A percentile compares a stretch with the other conserved stretches of the same genome.
These are phyloP conservation scores for Pollenia amentaria DNA, from an alignment of 2,888 invertebrate species.

Conservation along the genomic window DNA sequence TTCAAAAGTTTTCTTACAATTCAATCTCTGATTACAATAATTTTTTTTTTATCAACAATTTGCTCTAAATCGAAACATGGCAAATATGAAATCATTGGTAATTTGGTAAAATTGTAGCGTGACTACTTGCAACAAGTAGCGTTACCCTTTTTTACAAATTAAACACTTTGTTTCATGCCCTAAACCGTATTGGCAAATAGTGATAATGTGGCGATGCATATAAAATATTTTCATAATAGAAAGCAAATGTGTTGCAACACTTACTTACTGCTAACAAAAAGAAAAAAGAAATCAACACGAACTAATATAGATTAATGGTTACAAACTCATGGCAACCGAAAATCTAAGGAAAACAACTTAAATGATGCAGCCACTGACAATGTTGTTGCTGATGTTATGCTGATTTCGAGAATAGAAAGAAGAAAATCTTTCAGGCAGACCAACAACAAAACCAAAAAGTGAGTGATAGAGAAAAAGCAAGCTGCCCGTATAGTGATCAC, in stretches of 20 bases:
- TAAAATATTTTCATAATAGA: constrained; percentile 52
- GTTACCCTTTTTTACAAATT: constrained; percentile 50
- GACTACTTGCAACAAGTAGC: constrained; percentile 71
- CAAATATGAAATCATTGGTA: constrained; percentile 43
- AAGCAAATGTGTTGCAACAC: constrained; percentile 46
- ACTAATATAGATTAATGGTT: constrained; percentile 38
- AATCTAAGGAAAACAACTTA: constrained; percentile 14
- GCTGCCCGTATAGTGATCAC: constrained; percentile 50
- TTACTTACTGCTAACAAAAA: not conserved
- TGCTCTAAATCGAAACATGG: constrained; percentile 30
- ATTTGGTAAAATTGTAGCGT: constrained; percentile 64
- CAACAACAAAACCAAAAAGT: constrained; percentile 6
- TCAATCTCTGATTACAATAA: constrained; percentile 38
- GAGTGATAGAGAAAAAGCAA: constrained; percentile 57
- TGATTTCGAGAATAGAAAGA: constrained; percentile 40
- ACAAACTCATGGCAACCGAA: constrained; percentile 20
- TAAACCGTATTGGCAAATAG: constrained; percentile 54
- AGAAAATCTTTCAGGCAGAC: not conserved
- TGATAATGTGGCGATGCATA: constrained; percentile 70
- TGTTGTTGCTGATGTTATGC: constrained; percentile 56
- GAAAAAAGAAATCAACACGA: not conserved
- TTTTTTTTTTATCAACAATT: constrained; percentile 44
- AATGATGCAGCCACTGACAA: constrained; percentile 59
- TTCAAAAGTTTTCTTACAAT: not conserved
- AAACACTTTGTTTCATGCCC: constrained; percentile 54